These are phyloP conservation scores for Zygaena filipendulae DNA, from an alignment of 2,888 invertebrate species.

Conservation along the genomic window DNA sequence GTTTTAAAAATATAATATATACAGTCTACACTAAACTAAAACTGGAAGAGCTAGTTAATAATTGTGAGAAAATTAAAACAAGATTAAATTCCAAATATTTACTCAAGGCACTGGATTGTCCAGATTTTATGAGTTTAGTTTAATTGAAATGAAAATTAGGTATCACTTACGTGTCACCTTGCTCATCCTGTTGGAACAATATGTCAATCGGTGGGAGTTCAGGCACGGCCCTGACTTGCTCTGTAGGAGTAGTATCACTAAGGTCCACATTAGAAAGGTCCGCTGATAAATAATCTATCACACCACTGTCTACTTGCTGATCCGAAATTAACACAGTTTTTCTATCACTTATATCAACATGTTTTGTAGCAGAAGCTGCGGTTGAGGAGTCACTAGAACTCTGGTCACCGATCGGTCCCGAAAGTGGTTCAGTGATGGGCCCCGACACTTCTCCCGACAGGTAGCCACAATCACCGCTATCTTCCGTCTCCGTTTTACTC, in stretches of 20 bases:
- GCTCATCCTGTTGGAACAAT: conserved; percentile 81
- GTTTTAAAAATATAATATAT: too few relatives aligned
- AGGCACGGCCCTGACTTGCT: conserved; percentile 15
- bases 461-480: conserved; percentile 46
- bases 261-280: conserved; percentile 69
- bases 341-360: conserved; percentile 21
- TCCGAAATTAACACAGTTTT: conserved; percentile 21
- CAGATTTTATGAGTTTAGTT: too few relatives aligned
- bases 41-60: too few relatives aligned
- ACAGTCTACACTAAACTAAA: too few relatives aligned
- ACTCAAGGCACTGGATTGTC: too few relatives aligned
- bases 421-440: conserved; percentile 17
- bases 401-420: conserved; percentile 31
- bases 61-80: too few relatives aligned
- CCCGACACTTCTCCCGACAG: conserved; percentile 31
- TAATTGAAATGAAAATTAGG: not conserved
- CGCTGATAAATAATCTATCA: conserved; percentile 65
- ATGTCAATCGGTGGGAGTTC: conserved; percentile 68
- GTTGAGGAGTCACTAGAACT: conserved; percentile 1
- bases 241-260: conserved; percentile 20
- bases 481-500: conserved; percentile 39
- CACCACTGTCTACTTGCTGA: conserved; percentile 71
- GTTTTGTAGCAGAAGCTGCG: not conserved
- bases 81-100: too few relatives aligned
- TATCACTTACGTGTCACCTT: conserved; percentile 87